phyloP scores from a whole-genome alignment of 2,113 vertebrate genomes.

The Diadophis punctatus region DNA sequence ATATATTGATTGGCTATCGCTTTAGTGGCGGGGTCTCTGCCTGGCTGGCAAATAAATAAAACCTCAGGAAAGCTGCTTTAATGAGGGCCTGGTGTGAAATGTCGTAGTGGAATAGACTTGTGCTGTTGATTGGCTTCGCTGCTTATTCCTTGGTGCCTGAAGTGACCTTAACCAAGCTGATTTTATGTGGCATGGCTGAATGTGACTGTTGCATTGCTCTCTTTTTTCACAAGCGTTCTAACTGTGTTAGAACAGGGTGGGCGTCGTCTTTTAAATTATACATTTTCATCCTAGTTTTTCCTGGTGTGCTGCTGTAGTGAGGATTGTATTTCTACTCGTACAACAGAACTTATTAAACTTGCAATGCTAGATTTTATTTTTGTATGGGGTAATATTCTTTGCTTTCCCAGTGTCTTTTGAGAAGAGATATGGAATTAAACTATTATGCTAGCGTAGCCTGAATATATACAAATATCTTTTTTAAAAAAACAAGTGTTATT shows the following conservation, averaged over 20 bases:
- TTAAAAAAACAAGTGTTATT: not conserved
- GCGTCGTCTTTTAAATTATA: constrained; percentile 51
- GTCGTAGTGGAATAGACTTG: constrained; percentile 6
- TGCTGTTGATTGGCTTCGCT: not conserved
- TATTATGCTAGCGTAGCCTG: constrained; percentile 25
- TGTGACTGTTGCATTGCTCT: constrained; percentile 50
- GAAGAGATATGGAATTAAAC: constrained; percentile 22
- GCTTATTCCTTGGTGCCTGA: constrained; percentile 46
- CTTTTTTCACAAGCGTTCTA: constrained; percentile 34
- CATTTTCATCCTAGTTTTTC: constrained; percentile 32
- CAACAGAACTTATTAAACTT: constrained; percentile 49
- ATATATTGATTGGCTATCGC: not conserved
- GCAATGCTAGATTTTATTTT: constrained; percentile 44
- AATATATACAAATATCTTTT: constrained; percentile 16
- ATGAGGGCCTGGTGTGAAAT: not conserved
- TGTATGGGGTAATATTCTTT: constrained; percentile 43
- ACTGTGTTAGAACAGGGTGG: constrained; percentile 40
- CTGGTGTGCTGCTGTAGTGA: constrained; percentile 38
- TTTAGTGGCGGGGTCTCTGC: not conserved
- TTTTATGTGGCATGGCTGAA: constrained; percentile 32
- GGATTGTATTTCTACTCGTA: constrained; percentile 55
- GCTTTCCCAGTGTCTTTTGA: constrained; percentile 8
- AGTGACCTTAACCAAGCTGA: constrained; percentile 61
- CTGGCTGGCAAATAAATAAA: not conserved
- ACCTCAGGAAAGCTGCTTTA: constrained; percentile 11